Evolutionary conservation across 2,113 vertebrate species (phyloP), one percentile per base, ranked within the genome.

Genomic region (Myrmophylax atrothorax): DNA sequence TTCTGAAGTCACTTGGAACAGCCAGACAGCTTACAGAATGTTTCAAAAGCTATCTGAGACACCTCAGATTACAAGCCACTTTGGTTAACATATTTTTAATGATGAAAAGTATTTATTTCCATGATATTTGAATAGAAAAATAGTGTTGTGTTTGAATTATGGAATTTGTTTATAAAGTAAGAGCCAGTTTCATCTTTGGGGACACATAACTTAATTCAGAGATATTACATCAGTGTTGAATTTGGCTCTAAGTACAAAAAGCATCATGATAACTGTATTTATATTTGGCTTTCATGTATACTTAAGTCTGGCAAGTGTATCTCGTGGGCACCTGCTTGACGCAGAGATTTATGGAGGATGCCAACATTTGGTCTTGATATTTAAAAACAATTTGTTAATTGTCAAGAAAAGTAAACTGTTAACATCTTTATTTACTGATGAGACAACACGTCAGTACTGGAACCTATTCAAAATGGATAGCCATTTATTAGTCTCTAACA

Each of bases 351-450:
- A 84, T 87, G 90, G 89, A 82, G 95, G 94, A 96, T 96, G 97
- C 96, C 97, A 97, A 96, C 96, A 93, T 96, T 97, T 95, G 82
- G 93, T 97, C 95, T 97, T 91, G 93, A 90, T 97, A 96, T 96
- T 96, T 95, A 94, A 97, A 97, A 97, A 97, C 96, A 96, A 96
- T 96, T 97, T 96, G 95, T 96, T 96, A 97, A 93, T 97, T 97
- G 97, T 97, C 97, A 97, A 96, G 91, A 96, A 95, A 96, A 96
- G 94, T 96, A 96, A 97, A 96, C 90, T 96, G 96, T 87, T 97
- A 97, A 96, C 96, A 96, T 97, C 97, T 97, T 97, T 97, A 97
- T 97, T 97, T 97, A 97, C 97, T 95, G 80, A 90, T 74, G 89
- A 96, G 91, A 90, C 46, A 92, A 93, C 17, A 5, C 75, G 47